These are phyloP conservation scores for Siniperca obscura DNA, from an alignment of 2,797 vertebrate species.

Conservation along the genomic window DNA sequence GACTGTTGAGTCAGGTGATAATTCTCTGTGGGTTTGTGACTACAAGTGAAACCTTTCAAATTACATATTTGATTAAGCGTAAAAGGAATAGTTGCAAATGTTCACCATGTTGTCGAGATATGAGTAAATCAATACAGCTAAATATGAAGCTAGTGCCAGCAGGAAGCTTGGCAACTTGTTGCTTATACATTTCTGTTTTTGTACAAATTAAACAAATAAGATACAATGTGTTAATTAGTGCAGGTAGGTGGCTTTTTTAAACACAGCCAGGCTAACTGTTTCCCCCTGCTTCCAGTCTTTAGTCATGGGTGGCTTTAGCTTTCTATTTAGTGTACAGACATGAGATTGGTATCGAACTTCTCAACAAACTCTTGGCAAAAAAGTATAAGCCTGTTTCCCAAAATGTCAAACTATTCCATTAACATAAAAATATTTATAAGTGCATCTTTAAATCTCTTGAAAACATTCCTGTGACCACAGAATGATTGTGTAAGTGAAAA, in stretches of 20 bases:
- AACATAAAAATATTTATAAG: constrained; percentile 1
- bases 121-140: neutral
- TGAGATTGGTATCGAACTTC: neutral
- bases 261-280: neutral
- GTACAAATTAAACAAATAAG: neutral
- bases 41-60: neutral
- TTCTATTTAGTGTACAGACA: neutral
- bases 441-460: constrained; percentile 7
- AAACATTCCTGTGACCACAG: neutral
- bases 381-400: neutral
- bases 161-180: neutral
- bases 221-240: neutral
- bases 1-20: neutral
- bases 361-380: neutral
- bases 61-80: neutral
- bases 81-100: neutral
- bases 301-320: neutral
- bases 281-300: neutral
- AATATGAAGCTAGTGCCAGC: neutral
- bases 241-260: neutral
- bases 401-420: neutral
- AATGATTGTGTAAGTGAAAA: neutral
- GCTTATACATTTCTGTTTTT: neutral
- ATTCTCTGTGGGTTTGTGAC: neutral
- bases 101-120: neutral